Percentiles rank a stretch among this genome's conserved stretches.
phyloP scores from a whole-genome alignment of 2,888 invertebrate genomes.

The Ornithoptera priamus region DNA sequence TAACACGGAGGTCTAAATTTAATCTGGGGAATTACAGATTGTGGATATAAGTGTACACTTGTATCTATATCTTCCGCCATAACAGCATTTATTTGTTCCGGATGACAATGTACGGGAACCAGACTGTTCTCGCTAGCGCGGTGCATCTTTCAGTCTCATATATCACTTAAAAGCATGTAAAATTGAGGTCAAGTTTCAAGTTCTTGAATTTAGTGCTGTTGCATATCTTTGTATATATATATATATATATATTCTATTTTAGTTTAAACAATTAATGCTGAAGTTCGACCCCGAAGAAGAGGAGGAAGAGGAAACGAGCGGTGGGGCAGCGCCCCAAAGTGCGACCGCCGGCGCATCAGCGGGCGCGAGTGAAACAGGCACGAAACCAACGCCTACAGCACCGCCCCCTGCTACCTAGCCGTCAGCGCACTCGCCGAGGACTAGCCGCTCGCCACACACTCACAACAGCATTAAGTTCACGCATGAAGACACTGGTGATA shows the following conservation, averaged over 20 bases:
- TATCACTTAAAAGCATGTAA: too few relatives aligned
- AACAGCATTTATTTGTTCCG: too few relatives aligned
- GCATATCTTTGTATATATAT: not conserved
- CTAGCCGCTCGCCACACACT: slow-evolving; percentile 46
- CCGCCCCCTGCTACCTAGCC: slow-evolving; percentile 34
- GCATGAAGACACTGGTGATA: slow-evolving; percentile 30
- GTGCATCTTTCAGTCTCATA: too few relatives aligned
- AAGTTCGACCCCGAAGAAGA: slow-evolving; percentile 90
- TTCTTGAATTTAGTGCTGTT: too few relatives aligned
- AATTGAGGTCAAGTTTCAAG: too few relatives aligned
- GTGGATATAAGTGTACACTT: too few relatives aligned
- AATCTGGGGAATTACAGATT: too few relatives aligned
- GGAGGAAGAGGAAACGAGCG: slow-evolving; percentile 82
- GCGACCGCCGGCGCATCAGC: slow-evolving; percentile 77
- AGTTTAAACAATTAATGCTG: slow-evolving; percentile 92
- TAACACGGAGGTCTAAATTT: too few relatives aligned
- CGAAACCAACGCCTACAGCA: slow-evolving; percentile 31
- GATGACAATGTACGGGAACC: too few relatives aligned
- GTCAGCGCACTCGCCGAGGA: slow-evolving; percentile 44
- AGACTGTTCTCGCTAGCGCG: too few relatives aligned
- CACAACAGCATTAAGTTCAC: slow-evolving; percentile 40
- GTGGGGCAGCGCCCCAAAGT: slow-evolving; percentile 35
- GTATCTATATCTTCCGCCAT: too few relatives aligned
- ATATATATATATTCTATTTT: slow-evolving; percentile 37
- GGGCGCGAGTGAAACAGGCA: slow-evolving; percentile 52